phyloP scores from a whole-genome alignment of 2,888 invertebrate genomes.

The Timandra comae region DNA sequence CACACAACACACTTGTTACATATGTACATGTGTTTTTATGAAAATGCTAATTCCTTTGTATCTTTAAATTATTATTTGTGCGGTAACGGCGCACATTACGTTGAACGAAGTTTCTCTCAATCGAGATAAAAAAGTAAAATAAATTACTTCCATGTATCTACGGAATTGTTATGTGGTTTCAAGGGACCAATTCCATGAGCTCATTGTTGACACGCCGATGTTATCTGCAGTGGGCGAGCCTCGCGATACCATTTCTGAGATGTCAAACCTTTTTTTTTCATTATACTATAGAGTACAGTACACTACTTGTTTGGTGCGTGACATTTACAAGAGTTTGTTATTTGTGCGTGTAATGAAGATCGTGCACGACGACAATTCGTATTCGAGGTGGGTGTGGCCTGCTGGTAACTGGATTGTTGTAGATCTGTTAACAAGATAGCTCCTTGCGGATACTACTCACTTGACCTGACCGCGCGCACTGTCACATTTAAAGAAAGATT shows the following conservation, averaged over 20 bases:
- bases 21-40: too few species aligned
- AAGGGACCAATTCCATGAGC: slow-evolving; percentile 44
- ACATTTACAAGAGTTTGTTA: slow-evolving; percentile 33
- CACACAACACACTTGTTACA: too few species aligned
- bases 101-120: slow-evolving; percentile 25
- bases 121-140: slow-evolving; percentile 30
- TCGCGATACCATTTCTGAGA: slow-evolving; percentile 48
- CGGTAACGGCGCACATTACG: too few species aligned
- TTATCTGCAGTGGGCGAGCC: slow-evolving; percentile 56
- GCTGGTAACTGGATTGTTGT: slow-evolving; percentile 37
- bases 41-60: too few species aligned
- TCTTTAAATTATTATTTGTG: too few species aligned
- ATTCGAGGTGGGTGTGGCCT: slow-evolving; percentile 32
- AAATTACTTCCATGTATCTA: slow-evolving; percentile 40
- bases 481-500: slow-evolving; percentile 35
- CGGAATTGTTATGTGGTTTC: slow-evolving; percentile 28
- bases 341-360: slow-evolving; percentile 48
- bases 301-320: slow-evolving; percentile 35
- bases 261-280: slow-evolving; percentile 39
- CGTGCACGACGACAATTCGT: slow-evolving; percentile 38
- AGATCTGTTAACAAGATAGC: slow-evolving; percentile 39
- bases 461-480: slow-evolving; percentile 22
- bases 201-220: slow-evolving; percentile 47
- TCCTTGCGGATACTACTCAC: slow-evolving; percentile 36
- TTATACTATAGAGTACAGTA: slow-evolving; percentile 17